phyloP scores from a whole-genome alignment of 2,797 vertebrate species.

The Lepus oiostolus region DNA sequence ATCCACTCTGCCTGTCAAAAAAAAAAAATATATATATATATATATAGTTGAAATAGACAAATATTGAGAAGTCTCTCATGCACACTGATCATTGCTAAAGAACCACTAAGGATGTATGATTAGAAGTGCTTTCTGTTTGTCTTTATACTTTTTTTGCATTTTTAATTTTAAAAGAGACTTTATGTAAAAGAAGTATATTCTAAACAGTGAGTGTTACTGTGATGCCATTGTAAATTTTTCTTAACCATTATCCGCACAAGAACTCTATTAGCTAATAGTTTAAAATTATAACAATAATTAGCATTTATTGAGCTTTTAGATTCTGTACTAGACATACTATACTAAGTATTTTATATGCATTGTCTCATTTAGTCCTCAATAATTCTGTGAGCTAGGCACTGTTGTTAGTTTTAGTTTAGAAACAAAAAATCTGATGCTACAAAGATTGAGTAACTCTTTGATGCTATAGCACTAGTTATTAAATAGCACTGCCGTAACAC shows the following conservation, averaged over 20 bases:
- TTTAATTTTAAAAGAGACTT: conserved; percentile 26
- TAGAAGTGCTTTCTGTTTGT: conserved; percentile 13
- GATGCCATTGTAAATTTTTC: neutral
- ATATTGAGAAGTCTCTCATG: conserved; percentile 2
- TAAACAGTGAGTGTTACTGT: conserved; percentile 42
- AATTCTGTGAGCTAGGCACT: neutral
- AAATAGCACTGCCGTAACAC: neutral
- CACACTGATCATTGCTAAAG: neutral
- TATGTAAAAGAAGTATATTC: conserved; percentile 11
- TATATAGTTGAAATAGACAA: neutral
- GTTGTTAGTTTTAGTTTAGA: neutral
- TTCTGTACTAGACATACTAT: neutral
- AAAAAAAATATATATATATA: too few species aligned
- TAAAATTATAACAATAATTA: neutral
- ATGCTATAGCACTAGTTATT: neutral
- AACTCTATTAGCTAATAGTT: conserved; percentile 27
- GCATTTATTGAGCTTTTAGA: neutral
- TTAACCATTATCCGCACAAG: neutral
- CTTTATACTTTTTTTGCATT: conserved; percentile 25
- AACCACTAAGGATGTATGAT: neutral
- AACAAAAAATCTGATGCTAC: neutral
- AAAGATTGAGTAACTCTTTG: conserved; percentile 1
- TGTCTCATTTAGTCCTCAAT: neutral
- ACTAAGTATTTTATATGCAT: neutral
- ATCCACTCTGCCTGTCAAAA: too few species aligned